Conservation (phyloP, 2,113 vertebrate species). For the Merops nubicus region DNA sequence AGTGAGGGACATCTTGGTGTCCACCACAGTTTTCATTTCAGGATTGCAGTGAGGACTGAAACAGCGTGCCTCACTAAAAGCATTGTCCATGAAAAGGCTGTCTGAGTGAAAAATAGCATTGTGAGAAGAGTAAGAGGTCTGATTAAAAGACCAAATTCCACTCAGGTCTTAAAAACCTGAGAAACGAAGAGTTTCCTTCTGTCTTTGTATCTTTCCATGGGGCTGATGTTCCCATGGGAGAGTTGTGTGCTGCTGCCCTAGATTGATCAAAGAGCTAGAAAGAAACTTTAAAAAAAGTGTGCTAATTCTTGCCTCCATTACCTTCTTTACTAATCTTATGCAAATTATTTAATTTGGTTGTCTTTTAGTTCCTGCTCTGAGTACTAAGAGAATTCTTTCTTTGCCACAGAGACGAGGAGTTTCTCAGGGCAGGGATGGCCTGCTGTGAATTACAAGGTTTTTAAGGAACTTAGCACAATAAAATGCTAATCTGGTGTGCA, state of each 20-base stretch:
- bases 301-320: neutral
- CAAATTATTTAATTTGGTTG: neutral
- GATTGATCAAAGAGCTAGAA: neutral
- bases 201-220: rapidly evolving
- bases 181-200: neutral
- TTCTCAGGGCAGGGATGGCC: neutral
- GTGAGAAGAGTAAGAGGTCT: neutral
- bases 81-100: neutral
- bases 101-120: neutral
- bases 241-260: neutral
- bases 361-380: neutral
- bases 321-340: neutral
- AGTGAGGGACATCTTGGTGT: neutral
- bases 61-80: neutral
- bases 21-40: neutral
- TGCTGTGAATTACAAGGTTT: neutral
- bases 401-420: neutral
- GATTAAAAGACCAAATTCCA: neutral
- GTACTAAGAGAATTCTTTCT: neutral
- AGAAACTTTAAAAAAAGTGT: rapidly evolving
- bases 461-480: neutral
- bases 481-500: neutral
- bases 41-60: neutral
- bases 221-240: neutral
- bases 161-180: neutral